Conservation (phyloP, 2,797 vertebrate species). For the Acanthiza pusilla region DNA sequence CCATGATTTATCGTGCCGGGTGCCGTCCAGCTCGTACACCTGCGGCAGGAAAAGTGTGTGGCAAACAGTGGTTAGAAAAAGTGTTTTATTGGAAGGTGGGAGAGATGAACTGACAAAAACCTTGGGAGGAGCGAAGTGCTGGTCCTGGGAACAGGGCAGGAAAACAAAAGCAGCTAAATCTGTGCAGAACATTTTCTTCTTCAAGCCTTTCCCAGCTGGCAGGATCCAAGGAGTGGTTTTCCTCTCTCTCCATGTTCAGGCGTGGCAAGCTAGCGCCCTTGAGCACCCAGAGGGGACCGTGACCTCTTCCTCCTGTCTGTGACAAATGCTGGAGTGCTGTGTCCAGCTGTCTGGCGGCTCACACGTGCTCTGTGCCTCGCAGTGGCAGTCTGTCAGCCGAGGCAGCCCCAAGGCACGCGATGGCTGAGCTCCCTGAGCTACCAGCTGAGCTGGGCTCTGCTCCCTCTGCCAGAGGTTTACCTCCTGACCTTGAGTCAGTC, state of each 20-base stretch:
- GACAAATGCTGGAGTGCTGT: not conserved
- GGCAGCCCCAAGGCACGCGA: not conserved
- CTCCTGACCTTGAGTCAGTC: not conserved
- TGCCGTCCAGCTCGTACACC: slow-evolving; percentile 89
- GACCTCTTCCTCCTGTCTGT: not conserved
- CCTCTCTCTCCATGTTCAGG: not conserved
- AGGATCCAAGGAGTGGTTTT: not conserved
- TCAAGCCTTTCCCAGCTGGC: not conserved
- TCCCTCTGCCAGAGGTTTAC: not conserved
- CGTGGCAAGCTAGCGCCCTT: not conserved
- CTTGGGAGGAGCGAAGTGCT: not conserved
- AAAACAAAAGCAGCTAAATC: not conserved
- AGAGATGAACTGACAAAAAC: not conserved
- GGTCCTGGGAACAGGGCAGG: not conserved
- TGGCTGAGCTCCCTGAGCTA: not conserved
- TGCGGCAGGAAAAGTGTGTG: slow-evolving; percentile 20
- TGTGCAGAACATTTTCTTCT: not conserved
- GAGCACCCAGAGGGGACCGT: not conserved
- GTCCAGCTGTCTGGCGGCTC: not conserved
- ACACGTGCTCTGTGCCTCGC: not conserved
- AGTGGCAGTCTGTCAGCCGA: not conserved
- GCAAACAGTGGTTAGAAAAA: not conserved
- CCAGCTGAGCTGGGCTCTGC: slow-evolving; percentile 26
- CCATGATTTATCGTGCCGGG: slow-evolving; percentile 74
- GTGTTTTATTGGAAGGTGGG: not conserved